These are phyloP conservation scores for Sinodicranocentrus sp. DNA, from an alignment of 2,888 invertebrate genomes.

Conservation along the genomic window DNA sequence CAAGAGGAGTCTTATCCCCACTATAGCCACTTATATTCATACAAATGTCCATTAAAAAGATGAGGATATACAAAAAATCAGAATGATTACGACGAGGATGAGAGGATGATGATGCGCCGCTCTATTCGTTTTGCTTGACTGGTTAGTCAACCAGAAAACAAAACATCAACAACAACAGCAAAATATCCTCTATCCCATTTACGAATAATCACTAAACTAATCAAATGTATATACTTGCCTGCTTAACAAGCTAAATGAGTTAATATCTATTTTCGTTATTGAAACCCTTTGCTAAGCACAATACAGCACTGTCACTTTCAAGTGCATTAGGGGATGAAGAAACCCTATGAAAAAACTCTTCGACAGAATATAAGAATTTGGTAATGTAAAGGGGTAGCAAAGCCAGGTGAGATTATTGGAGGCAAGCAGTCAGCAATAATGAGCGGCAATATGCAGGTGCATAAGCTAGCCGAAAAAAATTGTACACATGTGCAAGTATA, in stretches of 20 bases:
- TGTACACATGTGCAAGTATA: neutral
- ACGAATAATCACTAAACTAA: conserved; percentile 8
- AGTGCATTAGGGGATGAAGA: neutral
- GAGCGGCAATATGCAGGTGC: neutral
- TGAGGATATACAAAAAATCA: conserved; percentile 5
- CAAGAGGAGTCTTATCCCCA: too few species aligned
- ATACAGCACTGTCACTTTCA: conserved; percentile 1
- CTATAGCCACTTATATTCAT: neutral
- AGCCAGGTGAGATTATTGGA: conserved; percentile 37
- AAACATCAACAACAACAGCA: conserved; percentile 20
- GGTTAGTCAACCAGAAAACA: conserved; percentile 15
- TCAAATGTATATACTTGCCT: conserved; percentile 1
- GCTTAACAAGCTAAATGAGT: conserved; percentile 28
- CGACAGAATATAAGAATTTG: too few species aligned
- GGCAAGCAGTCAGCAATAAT: conserved; percentile 25
- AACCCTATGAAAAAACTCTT: neutral
- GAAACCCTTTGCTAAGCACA: neutral
- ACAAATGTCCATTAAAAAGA: neutral
- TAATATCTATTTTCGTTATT: conserved; percentile 38
- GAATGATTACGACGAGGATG: neutral
- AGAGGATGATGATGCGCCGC: conserved; percentile 12
- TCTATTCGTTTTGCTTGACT: conserved; percentile 20
- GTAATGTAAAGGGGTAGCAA: neutral
- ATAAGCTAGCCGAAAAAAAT: neutral
- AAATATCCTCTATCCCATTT: conserved; percentile 5